phyloP scores from a whole-genome alignment of 2,113 vertebrate species.

The Anguilla rostrata region DNA sequence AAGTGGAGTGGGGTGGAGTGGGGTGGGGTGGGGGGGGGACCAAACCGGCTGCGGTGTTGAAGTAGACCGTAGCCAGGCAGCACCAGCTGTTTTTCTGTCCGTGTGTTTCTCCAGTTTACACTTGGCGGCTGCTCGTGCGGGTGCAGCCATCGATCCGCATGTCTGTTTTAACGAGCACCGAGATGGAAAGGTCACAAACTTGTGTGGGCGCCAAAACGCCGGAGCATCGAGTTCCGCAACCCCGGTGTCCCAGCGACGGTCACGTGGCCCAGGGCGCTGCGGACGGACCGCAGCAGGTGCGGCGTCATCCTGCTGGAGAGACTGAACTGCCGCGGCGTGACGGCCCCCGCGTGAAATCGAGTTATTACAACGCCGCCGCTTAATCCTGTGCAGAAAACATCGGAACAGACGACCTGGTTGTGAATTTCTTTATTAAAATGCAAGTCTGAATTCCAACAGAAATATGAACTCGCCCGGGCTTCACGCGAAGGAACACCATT shows the following conservation, averaged over 20 bases:
- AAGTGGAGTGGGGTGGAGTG: too few species aligned
- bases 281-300: conserved; percentile 12
- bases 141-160: background rate
- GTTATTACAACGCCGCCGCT: background rate
- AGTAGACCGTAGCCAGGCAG: too few species aligned
- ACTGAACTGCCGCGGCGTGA: background rate
- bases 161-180: background rate
- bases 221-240: background rate
- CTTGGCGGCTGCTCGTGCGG: background rate
- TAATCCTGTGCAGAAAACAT: background rate
- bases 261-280: background rate
- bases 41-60: too few species aligned
- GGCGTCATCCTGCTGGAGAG: background rate
- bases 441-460: background rate
- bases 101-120: background rate
- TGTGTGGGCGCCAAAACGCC: background rate
- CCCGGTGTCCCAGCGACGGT: background rate
- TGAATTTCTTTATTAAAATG: conserved; percentile 10
- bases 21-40: too few species aligned
- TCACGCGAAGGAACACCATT: background rate
- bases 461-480: background rate
- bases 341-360: background rate
- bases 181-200: background rate
- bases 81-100: background rate
- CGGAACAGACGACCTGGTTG: background rate